Evolutionary conservation across 2,888 invertebrate genomes (phyloP).

Genomic region (Rhagonycha lutea): DNA sequence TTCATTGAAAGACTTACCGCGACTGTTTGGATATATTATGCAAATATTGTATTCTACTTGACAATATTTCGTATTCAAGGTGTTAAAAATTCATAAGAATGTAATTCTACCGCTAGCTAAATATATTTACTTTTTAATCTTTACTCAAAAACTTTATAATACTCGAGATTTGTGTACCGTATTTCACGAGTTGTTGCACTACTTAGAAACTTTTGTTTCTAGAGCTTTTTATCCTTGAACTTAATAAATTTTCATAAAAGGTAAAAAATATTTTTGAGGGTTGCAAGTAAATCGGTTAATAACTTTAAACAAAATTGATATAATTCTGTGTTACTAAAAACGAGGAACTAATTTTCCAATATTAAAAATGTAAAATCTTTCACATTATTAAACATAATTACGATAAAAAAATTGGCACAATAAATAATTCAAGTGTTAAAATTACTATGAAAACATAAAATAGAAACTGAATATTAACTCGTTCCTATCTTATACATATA

Average conservation of each 20-base stretch:
- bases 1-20: no score
- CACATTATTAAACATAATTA: background rate
- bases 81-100: background rate
- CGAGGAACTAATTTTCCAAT: background rate
- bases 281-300: no score
- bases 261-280: background rate
- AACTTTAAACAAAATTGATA: no score
- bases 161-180: background rate
- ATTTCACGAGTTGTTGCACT: background rate
- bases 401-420: background rate
- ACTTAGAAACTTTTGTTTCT: background rate
- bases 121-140: background rate
- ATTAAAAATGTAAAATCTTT: background rate
- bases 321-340: no score
- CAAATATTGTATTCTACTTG: background rate
- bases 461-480: background rate
- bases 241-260: background rate
- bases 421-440: background rate
- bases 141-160: background rate
- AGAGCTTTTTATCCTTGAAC: background rate
- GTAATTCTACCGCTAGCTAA: background rate
- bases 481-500: background rate
- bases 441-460: background rate
- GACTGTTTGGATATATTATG: no score
- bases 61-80: background rate